Conservation (phyloP, 2,888 invertebrate species). For the Tenthredo mesomela region DNA sequence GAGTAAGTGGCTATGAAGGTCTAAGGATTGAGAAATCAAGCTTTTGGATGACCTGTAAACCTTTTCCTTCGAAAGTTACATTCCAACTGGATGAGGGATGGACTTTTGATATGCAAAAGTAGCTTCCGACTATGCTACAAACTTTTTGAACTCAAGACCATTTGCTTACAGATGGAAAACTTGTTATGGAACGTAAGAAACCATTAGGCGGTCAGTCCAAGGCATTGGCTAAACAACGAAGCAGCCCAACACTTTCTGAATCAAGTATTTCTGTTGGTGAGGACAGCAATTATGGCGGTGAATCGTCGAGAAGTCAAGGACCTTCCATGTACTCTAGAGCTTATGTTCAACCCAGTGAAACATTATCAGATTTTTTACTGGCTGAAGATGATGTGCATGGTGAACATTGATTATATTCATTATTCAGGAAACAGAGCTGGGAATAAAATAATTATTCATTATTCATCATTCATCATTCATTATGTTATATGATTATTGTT, state of each 20-base stretch:
- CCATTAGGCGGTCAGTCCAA: slow-evolving; percentile 69
- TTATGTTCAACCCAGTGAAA: slow-evolving; percentile 72
- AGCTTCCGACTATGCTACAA: neutral
- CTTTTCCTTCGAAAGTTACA: neutral
- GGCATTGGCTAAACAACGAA: slow-evolving; percentile 57
- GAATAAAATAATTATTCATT: neutral
- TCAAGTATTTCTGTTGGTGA: slow-evolving; percentile 71
- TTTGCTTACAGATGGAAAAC: slow-evolving; percentile 75
- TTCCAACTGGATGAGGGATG: neutral
- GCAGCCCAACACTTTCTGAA: slow-evolving; percentile 70
- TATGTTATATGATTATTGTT: neutral
- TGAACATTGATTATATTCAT: slow-evolving; percentile 55
- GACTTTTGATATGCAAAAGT: neutral
- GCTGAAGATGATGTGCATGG: slow-evolving; percentile 73
- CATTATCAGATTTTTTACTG: slow-evolving; percentile 71
- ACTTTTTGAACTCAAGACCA: neutral
- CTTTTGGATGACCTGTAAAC: neutral
- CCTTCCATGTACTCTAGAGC: slow-evolving; percentile 69
- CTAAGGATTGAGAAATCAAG: neutral
- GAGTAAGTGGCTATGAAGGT: slow-evolving; percentile 61
- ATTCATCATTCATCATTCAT: neutral
- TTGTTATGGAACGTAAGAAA: slow-evolving; percentile 77
- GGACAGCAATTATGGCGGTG: slow-evolving; percentile 68
- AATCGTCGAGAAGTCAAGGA: slow-evolving; percentile 62
- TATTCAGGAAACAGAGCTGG: slow-evolving; percentile 5